Conservation (phyloP, 2,888 invertebrate species). For the Eilema depressum region DNA sequence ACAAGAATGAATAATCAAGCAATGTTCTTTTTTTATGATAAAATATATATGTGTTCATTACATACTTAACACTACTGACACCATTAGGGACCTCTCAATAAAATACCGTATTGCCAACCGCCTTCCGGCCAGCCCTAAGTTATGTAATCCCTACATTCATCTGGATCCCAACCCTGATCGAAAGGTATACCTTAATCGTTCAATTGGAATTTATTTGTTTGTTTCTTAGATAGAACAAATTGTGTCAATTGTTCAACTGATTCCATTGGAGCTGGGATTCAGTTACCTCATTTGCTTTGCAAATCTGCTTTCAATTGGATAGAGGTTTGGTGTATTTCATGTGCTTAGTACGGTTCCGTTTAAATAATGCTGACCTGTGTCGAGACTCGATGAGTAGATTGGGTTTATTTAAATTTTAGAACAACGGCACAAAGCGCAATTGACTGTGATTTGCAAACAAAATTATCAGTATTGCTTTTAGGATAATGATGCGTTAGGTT, state of each 20-base stretch:
- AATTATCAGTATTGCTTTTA: no score
- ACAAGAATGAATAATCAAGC: no score
- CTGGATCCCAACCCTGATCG: slow-evolving; percentile 62
- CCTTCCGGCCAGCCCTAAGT: slow-evolving; percentile 29
- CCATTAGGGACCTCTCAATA: neutral
- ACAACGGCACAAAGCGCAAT: no score
- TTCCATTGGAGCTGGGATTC: slow-evolving; percentile 37
- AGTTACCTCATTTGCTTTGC: slow-evolving; percentile 60
- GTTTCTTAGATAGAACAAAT: slow-evolving; percentile 71
- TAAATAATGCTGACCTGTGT: slow-evolving; percentile 22
- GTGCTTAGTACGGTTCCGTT: slow-evolving; percentile 16
- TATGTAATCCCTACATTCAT: slow-evolving; percentile 46
- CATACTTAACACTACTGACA: neutral
- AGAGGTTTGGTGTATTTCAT: slow-evolving; percentile 21
- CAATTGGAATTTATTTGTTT: slow-evolving; percentile 78
- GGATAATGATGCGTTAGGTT: no score
- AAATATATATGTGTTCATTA: neutral
- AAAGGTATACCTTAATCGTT: slow-evolving; percentile 77
- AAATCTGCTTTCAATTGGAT: slow-evolving; percentile 60
- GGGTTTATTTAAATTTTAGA: neutral
- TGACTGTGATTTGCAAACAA: neutral
- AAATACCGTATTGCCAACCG: neutral
- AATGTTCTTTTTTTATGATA: neutral
- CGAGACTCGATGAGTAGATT: neutral
- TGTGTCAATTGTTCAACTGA: slow-evolving; percentile 62